Conservation (phyloP, 2,888 invertebrate species). For the Diplazon laetatorius region DNA sequence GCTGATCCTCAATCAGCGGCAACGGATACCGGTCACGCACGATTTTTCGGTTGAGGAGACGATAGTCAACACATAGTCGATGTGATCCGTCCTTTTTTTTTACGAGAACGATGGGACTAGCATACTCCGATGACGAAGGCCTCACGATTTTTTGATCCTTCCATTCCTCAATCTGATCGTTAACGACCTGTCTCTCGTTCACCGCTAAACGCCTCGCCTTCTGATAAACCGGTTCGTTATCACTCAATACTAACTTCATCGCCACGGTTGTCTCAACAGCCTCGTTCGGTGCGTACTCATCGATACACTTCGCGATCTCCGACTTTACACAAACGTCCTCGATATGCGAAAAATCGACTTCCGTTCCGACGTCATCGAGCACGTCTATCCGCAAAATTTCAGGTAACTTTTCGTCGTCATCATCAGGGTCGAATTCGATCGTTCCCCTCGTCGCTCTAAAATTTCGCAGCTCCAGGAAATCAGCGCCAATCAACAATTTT, state of each 20-base stretch:
- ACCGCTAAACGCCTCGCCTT: conserved; percentile 68
- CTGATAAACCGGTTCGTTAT: conserved; percentile 71
- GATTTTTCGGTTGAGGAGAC: conserved; percentile 64
- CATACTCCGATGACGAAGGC: conserved; percentile 74
- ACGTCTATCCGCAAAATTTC: background rate
- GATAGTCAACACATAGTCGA: conserved; percentile 66
- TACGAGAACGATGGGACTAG: conserved; percentile 73
- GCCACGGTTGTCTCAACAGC: conserved; percentile 64
- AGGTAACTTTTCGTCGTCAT: background rate
- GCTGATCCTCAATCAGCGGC: conserved; percentile 68
- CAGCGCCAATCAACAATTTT: conserved; percentile 24
- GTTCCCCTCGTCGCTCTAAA: background rate
- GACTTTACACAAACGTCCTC: background rate
- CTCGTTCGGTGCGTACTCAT: conserved; percentile 66
- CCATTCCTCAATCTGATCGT: conserved; percentile 67
- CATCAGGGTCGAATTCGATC: background rate
- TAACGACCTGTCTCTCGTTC: conserved; percentile 70
- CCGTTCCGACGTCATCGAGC: background rate
- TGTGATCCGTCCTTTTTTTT: conserved; percentile 69
- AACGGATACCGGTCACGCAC: conserved; percentile 67
- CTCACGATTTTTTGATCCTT: conserved; percentile 71
- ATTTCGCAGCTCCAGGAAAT: conserved; percentile 19
- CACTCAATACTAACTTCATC: conserved; percentile 71
- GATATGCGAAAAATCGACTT: background rate
- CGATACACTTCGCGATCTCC: conserved; percentile 46